Evolutionary conservation across 1,140 invertebrate genomes (phyloP).

Genomic region (Drosophila teissieri): DNA sequence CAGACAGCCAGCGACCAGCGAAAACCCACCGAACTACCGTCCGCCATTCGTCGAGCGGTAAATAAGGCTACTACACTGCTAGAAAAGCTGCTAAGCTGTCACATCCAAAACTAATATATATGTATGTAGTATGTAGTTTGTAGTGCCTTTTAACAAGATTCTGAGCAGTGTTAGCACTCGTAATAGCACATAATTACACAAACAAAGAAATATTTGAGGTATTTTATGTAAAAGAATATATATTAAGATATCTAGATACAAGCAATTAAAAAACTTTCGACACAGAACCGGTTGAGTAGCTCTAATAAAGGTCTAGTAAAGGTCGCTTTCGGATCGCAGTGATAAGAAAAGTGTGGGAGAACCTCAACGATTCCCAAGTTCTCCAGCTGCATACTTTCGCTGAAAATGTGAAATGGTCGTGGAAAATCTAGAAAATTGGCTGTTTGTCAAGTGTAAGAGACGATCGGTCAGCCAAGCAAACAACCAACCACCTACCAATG

Average conservation of each 20-base stretch:
- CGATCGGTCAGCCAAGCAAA: constrained; percentile 27
- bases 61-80: constrained; percentile 17
- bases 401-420: too few relatives aligned
- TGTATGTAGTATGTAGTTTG: too few relatives aligned
- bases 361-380: background rate
- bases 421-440: background rate
- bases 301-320: constrained; percentile 10
- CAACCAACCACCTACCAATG: constrained; percentile 46
- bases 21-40: constrained; percentile 32
- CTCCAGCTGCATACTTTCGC: background rate
- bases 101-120: background rate
- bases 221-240: too few relatives aligned
- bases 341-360: constrained; percentile 5
- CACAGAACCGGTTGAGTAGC: background rate
- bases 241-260: background rate
- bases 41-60: constrained; percentile 36
- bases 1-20: constrained; percentile 31
- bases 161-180: too few relatives aligned
- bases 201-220: too few relatives aligned
- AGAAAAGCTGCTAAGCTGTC: background rate
- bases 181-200: too few relatives aligned
- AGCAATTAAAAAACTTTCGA: constrained; percentile 1
- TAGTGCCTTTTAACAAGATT: too few relatives aligned
- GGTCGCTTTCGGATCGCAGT: constrained; percentile 8
- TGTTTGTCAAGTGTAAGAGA: constrained; percentile 21